Conservation (phyloP, 2,113 vertebrate species). For the Madoqua kirkii region DNA sequence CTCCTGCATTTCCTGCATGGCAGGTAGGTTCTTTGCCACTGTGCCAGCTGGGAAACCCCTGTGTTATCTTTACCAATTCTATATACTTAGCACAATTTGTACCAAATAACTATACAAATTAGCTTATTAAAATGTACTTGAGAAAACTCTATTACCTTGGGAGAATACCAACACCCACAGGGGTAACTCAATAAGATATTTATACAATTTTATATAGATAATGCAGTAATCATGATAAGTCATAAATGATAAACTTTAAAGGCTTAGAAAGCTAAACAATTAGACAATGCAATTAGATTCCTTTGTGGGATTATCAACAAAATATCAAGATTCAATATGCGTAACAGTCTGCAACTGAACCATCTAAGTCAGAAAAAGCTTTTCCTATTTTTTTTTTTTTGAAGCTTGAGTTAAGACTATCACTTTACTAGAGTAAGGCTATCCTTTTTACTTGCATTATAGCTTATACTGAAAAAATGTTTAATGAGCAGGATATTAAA, state of each 20-base stretch:
- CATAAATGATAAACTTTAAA: background rate
- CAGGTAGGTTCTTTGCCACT: background rate
- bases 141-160: background rate
- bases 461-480: background rate
- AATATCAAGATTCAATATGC: background rate
- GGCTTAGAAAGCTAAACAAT: conserved; percentile 25
- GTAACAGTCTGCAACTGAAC: background rate
- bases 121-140: background rate
- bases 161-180: background rate
- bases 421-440: background rate
- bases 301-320: background rate
- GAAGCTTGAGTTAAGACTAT: background rate
- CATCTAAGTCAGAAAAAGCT: background rate
- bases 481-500: conserved; percentile 10
- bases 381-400: background rate
- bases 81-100: background rate
- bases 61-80: background rate
- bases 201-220: background rate
- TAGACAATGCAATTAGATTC: background rate
- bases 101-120: background rate
- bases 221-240: background rate
- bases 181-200: background rate
- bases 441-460: background rate
- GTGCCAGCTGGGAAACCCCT: background rate
- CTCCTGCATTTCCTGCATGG: background rate